Evolutionary conservation across 2,113 vertebrate species (phyloP).

Genomic region (Mus pahari): DNA sequence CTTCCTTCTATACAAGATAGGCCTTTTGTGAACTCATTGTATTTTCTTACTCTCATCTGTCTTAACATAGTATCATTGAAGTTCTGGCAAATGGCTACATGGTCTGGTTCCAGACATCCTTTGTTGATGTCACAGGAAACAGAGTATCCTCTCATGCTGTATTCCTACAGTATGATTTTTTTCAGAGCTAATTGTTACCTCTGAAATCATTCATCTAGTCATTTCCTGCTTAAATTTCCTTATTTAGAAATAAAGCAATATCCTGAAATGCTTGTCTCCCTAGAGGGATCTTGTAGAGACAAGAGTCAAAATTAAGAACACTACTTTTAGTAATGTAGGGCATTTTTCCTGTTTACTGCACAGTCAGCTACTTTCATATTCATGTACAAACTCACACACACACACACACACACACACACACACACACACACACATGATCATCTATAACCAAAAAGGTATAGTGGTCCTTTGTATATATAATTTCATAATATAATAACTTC

Average conservation of each 20-base stretch:
- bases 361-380: neutral
- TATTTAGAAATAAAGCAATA: slow-evolving; percentile 66
- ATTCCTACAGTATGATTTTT: slow-evolving; percentile 28
- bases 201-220: slow-evolving; percentile 71
- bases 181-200: slow-evolving; percentile 52
- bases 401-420: neutral
- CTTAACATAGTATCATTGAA: neutral
- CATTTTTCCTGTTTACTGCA: neutral
- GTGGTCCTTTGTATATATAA: neutral
- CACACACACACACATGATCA: neutral
- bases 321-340: neutral
- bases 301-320: slow-evolving; percentile 37
- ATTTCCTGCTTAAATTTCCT: slow-evolving; percentile 51
- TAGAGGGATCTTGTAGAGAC: neutral
- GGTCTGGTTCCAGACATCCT: neutral
- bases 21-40: neutral
- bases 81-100: slow-evolving; percentile 22
- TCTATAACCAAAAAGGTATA: neutral
- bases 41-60: neutral
- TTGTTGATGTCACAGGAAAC: slow-evolving; percentile 44
- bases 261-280: neutral
- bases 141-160: neutral
- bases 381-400: neutral
- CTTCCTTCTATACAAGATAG: neutral
- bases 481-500: neutral